These are phyloP conservation scores for Cossypha dichroa DNA, from an alignment of 2,797 vertebrate genomes.

Conservation along the genomic window DNA sequence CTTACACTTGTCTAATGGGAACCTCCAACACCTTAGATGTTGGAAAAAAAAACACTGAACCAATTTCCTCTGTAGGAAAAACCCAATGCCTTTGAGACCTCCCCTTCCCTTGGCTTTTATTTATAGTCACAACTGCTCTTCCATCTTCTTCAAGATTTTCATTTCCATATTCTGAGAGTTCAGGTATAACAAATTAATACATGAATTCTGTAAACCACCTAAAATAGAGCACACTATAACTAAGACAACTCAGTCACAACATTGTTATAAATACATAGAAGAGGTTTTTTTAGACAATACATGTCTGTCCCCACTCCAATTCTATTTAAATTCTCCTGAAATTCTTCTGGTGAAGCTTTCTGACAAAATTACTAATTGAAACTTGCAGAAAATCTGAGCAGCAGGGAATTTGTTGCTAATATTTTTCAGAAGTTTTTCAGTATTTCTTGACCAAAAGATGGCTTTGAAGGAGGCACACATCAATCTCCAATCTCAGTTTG, in stretches of 20 bases:
- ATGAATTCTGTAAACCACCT: neutral
- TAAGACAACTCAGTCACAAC: neutral
- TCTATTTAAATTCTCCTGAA: neutral
- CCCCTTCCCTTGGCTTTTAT: neutral
- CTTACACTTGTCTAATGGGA: slow-evolving; percentile 56
- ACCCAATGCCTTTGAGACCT: neutral
- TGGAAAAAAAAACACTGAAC: neutral
- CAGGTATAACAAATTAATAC: neutral
- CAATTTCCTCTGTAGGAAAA: neutral
- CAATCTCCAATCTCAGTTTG: neutral
- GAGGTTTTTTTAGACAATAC: neutral
- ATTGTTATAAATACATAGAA: neutral
- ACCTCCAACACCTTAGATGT: slow-evolving; percentile 37
- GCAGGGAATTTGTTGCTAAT: neutral
- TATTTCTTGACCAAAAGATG: neutral
- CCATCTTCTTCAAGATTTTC: neutral
- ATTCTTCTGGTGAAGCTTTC: neutral
- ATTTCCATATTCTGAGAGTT: slow-evolving; percentile 14
- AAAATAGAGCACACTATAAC: neutral
- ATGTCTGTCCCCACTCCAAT: neutral
- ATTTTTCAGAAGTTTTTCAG: neutral
- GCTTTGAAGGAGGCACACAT: neutral
- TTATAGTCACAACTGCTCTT: neutral
- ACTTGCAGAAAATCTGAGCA: neutral
- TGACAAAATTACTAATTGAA: neutral